Conservation (phyloP, 2,113 vertebrate genomes). For the Natator depressus region DNA sequence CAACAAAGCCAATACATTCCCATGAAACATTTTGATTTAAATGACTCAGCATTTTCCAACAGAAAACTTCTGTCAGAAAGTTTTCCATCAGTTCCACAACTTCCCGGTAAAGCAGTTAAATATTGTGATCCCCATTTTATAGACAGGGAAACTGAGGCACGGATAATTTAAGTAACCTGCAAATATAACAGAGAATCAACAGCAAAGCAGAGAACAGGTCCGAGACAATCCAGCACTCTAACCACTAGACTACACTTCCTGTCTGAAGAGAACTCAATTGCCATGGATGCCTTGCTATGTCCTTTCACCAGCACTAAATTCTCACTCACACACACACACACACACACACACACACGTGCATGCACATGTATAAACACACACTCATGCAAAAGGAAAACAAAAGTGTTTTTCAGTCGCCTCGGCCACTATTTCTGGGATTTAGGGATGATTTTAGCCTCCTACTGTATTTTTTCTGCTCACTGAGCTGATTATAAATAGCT, state of each 20-base stretch:
- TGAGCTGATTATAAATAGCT: background rate
- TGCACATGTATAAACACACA: rapidly evolving
- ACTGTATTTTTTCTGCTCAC: background rate
- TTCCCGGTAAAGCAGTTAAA: background rate
- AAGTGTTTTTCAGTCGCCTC: background rate
- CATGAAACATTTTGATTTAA: background rate
- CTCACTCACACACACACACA: no score
- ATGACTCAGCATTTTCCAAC: background rate
- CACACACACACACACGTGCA: rapidly evolving
- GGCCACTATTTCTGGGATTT: background rate
- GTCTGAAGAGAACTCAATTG: rapidly evolving
- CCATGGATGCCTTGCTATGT: background rate
- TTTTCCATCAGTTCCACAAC: background rate
- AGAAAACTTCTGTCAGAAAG: background rate
- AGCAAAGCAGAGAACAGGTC: background rate
- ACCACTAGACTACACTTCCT: rapidly evolving
- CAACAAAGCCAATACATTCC: background rate
- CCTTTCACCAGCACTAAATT: background rate
- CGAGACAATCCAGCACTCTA: rapidly evolving
- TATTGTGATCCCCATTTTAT: background rate
- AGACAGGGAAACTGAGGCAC: background rate
- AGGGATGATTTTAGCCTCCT: background rate
- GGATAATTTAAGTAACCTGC: rapidly evolving
- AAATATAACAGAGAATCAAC: background rate
- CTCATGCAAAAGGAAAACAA: background rate